Base-by-base conservation (phyloP, 2,888 invertebrate genomes). In the Heliothis peltigera region DNA sequence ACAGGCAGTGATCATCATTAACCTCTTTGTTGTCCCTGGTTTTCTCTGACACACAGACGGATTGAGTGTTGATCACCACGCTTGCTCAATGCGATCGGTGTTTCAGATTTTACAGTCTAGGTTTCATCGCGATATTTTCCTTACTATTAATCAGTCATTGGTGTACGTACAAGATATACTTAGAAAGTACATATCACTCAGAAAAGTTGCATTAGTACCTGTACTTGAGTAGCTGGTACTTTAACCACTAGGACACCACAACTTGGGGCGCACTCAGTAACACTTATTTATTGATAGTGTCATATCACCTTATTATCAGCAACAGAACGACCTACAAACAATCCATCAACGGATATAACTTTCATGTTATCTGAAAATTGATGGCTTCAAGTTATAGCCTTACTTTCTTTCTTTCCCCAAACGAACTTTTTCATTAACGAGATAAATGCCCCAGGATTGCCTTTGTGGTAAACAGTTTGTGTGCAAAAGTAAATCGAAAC, bases 401-500 rank as follows among this genome's bases (percentile, higher is more conserved):
- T 17, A 28, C 12, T 15, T 39, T 25, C 18, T 39, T 63, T 21
- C 1, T 44, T 66, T 32, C 46, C 39, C 35, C 8, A 3, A 2
- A 18, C 8, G 22, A 72, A 72, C 73, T 72, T 72, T 53, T 59
- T 28, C 47, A 72, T 67, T 67, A 62, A 58, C 19, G 44, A 46
- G 7, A 64, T n/a, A 39, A 32, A 52, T 28, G 52, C 32, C 56
- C 19, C 25, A 19, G 35, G 32, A 8, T 15, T 1, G 53, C 22
- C 65, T 71, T 71, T 51, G 18, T 3, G 49, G 54, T 64, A 56
- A 59, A 70, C 47, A 56, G 28, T 25, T 44, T 48, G 28, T 28
- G 42, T 47, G 42, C 28, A 44, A 32, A 55, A 64, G 56, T 35
- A 44, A 60, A 63, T 12, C 22, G 2, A 42, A 46, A 35, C 12